Base-by-base conservation (phyloP, 1,140 invertebrate genomes). In the Sarcophaga bullata region DNA sequence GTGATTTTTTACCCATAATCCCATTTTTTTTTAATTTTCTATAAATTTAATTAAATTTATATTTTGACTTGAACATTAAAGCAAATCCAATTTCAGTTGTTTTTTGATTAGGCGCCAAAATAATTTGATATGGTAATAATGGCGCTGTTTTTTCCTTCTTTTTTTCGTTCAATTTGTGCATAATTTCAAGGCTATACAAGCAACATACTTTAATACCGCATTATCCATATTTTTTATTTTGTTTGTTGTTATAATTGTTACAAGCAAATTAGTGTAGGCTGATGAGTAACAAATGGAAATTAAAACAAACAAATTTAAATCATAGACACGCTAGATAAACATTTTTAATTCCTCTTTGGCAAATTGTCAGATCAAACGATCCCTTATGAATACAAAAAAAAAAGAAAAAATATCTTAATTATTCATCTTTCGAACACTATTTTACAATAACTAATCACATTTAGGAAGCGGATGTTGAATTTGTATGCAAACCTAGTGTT, bases 101-200 rank as follows among this genome's bases (percentile, higher is more conserved):
- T 68, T 68, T 68, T 68, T 68, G 62, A 68, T 25, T 19, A 19
- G 62, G 62, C 62, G 62, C 62, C 62, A 68, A 68, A 37, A 68
- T 68, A 68, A 68, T 17, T 68, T 68, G 62, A 25, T 68, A 68
- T 68, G 62, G 6, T 68, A 68, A 68, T 68, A 68, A 68, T 68
- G 62, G 62, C 62, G 62, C 62, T 68, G 62, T 68, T 19, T 68
- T 62, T n/a, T 68, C 0, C 19, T 68, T 37, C 4, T 37, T 37
- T 37, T 37, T 37, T 37, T 37, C 25, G 4, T 37, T 37, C 25
- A 68, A 68, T 68, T 68, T 68, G n/a, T 68, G 62, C n/a, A 68
- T 68, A 68, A 68, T 68, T 68, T 68, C 62, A 68, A 68, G 62
- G 62, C 62, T 68, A 68, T 52, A 17, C 19, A 19, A 52, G 50